Conservation (phyloP, 1,140 invertebrate species). For the Choristoneura fumiferana region DNA sequence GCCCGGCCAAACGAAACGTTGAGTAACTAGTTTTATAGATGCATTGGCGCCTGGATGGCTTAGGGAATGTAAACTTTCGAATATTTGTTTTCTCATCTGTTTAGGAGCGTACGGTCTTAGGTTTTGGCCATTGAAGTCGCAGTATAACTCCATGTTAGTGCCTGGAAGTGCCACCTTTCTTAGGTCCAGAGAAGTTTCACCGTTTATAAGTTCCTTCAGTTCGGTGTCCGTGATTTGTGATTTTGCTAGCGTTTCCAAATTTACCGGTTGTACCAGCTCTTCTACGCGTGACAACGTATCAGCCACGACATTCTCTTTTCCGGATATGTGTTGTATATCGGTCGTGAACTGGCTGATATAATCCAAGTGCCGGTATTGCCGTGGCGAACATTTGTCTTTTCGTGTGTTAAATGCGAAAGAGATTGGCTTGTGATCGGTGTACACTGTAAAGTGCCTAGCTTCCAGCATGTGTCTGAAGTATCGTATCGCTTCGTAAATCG, state of each 20-base stretch:
- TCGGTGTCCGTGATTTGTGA: constrained; percentile 22
- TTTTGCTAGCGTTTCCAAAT: constrained; percentile 22
- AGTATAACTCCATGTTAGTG: background rate
- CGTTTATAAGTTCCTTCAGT: background rate
- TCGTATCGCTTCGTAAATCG: constrained; percentile 50
- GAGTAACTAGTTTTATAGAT: constrained; percentile 34
- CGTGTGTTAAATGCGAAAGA: constrained; percentile 36
- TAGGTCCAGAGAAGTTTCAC: constrained; percentile 1
- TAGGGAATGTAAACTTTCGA: background rate
- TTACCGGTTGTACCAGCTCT: constrained; percentile 11
- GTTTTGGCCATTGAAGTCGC: background rate
- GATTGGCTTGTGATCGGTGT: constrained; percentile 62
- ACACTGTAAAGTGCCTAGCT: no score
- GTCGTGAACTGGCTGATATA: constrained; percentile 56
- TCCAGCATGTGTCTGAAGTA: constrained; percentile 50
- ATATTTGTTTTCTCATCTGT: background rate
- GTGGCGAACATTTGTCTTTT: constrained; percentile 35
- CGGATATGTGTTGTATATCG: constrained; percentile 32
- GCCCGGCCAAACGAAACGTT: constrained; percentile 56
- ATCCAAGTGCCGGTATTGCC: constrained; percentile 43
- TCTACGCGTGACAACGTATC: no score
- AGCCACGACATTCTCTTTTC: constrained; percentile 44
- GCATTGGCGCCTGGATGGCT: constrained; percentile 58
- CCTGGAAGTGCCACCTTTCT: constrained; percentile 1
- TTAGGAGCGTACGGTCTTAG: background rate